phyloP scores from a whole-genome alignment of 2,888 invertebrate genomes.

The Dioctria linearis region DNA sequence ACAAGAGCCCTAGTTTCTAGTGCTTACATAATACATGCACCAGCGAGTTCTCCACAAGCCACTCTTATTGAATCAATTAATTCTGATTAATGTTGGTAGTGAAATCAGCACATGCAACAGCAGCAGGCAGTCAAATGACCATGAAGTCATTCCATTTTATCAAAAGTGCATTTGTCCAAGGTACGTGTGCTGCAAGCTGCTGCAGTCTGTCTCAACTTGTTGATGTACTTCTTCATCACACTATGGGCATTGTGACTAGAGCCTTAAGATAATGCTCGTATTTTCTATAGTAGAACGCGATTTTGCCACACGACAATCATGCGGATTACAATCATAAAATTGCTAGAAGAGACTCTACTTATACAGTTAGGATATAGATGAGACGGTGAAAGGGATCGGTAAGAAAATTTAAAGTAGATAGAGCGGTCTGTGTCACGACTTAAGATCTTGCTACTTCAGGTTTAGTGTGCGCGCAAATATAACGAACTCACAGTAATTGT shows the following conservation, averaged over 20 bases:
- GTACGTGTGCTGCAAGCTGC: constrained; percentile 29
- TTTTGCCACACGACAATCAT: constrained; percentile 46
- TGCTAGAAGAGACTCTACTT: background rate
- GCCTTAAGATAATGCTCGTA: constrained; percentile 37
- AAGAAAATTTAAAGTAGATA: constrained; percentile 15
- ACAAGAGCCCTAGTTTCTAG: constrained; percentile 48
- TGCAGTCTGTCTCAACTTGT: constrained; percentile 5
- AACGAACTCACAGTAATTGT: constrained; percentile 46
- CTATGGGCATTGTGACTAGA: constrained; percentile 5
- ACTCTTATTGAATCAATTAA: constrained; percentile 51
- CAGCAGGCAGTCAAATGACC: constrained; percentile 37
- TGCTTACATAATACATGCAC: constrained; percentile 28
- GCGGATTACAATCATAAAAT: constrained; percentile 41
- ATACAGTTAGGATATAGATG: background rate
- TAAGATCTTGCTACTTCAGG: constrained; percentile 39
- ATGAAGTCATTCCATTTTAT: constrained; percentile 47
- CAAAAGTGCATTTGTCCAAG: constrained; percentile 41
- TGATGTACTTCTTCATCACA: constrained; percentile 32
- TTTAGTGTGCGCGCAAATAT: constrained; percentile 10
- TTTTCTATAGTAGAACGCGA: background rate
- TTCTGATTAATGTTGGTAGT: constrained; percentile 48
- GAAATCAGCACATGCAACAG: constrained; percentile 46
- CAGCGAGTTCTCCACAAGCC: constrained; percentile 1
- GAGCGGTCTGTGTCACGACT: constrained; percentile 48
- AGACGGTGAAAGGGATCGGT: background rate